Evolutionary conservation across 2,888 invertebrate species (phyloP).

Genomic region (Thymelicus sylvestris): DNA sequence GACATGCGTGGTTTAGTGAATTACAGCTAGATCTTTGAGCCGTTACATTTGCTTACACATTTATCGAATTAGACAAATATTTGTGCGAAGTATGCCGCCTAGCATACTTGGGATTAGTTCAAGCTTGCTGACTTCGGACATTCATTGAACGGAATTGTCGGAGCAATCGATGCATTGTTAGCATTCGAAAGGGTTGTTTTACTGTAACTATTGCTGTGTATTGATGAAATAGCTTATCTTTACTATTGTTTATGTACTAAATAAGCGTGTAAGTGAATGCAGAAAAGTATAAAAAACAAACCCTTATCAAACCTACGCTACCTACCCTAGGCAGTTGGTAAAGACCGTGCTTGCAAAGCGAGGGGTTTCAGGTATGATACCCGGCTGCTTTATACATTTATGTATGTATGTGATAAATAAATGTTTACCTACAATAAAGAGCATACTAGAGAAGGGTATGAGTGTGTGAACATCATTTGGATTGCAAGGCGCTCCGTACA

Average conservation of each 20-base stretch:
- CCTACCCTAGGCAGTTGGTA: no score
- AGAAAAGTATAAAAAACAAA: no score
- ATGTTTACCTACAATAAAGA: no score
- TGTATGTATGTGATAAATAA: no score
- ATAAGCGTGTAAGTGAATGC: no score
- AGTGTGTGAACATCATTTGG: no score
- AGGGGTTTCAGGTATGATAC: no score
- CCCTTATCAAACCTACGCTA: no score
- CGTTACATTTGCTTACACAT: conserved; percentile 65
- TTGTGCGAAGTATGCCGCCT: conserved; percentile 58
- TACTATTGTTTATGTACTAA: not conserved
- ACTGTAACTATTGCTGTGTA: conserved; percentile 14
- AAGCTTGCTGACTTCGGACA: conserved; percentile 54
- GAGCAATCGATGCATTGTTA: conserved; percentile 39
- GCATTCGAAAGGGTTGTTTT: conserved; percentile 28
- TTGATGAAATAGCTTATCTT: conserved; percentile 4
- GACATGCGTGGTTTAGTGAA: conserved; percentile 62
- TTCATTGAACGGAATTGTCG: conserved; percentile 60
- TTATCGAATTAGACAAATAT: conserved; percentile 67
- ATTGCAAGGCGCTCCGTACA: no score
- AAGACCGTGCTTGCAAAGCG: no score
- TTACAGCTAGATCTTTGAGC: conserved; percentile 58
- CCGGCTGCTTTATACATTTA: no score
- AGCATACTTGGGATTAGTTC: conserved; percentile 67
- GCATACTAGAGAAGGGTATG: no score